Base-by-base conservation (phyloP, 2,113 vertebrate species). In the Pollachius pollachius region DNA sequence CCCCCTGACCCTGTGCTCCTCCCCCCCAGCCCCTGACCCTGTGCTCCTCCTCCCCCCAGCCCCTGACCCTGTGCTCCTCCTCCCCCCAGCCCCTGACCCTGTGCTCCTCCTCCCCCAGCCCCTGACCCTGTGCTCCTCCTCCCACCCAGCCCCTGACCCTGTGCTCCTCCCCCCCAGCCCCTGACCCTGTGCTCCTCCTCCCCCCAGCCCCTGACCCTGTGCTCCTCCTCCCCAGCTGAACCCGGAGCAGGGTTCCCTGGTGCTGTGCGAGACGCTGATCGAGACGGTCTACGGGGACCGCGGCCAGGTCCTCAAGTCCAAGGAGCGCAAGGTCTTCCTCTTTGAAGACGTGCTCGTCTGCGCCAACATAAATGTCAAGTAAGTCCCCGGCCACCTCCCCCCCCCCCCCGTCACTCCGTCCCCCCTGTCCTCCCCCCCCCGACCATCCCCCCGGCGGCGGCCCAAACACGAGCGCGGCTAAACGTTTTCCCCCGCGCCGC, bases 341-440 rank as follows among this genome's bases (percentile, higher is more conserved):
- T 94, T 98, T 80, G 95, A 92, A 0, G 95, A 97, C 84, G 92
- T 94, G 63, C 89, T 99, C 77, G 89, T 99, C 76, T 98, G 96
- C 0, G 95, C 95, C 92, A 98, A 97, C 91, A 94, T 96, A 92
- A 98, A 98, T 86, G 92, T 96, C 93, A 97, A 95, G 96, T 98
- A 83, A 84, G 96, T 88, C 75, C 78, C 77, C 27, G 48, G n/a
- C n/a, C n/a, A n/a, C 34, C 34, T 37, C 4, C 34, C 34, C 7
- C n/a, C n/a, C n/a, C n/a, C n/a, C n/a, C n/a, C n/a, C n/a, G n/a
- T n/a, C n/a, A n/a, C n/a, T n/a, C n/a, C 52, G 11, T 13, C 52
- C 12, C 16, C 12, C 52, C 52, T n/a, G n/a, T 54, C 52, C 15
- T 4, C 16, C 48, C 48, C n/a, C n/a, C n/a, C n/a, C n/a, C n/a